These are phyloP conservation scores for Lasius fuliginosus DNA, from an alignment of 2,888 invertebrate species.

Conservation along the genomic window DNA sequence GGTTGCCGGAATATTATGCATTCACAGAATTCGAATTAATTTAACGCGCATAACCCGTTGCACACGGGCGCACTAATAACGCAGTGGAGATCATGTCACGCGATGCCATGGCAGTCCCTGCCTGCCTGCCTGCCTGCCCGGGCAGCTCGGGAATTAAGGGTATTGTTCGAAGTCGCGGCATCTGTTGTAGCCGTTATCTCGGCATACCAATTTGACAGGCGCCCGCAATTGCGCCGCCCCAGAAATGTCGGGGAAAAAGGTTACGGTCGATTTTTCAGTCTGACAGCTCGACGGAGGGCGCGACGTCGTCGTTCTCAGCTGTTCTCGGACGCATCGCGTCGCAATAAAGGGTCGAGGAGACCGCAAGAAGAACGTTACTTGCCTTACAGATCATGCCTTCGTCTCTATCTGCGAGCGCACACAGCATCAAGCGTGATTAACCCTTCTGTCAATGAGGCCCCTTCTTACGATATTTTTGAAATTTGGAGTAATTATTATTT, in stretches of 20 bases:
- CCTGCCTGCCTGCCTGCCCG: too few species aligned
- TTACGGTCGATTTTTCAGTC: slow-evolving; percentile 60
- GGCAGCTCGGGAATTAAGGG: slow-evolving; percentile 43
- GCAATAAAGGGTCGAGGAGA: slow-evolving; percentile 44
- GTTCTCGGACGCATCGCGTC: slow-evolving; percentile 38
- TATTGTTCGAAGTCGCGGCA: slow-evolving; percentile 40
- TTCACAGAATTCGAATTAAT: slow-evolving; percentile 43
- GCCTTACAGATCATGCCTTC: background rate
- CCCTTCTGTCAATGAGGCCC: too few species aligned
- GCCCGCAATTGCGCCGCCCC: slow-evolving; percentile 49
- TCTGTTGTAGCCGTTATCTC: slow-evolving; percentile 43
- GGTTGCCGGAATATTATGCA: slow-evolving; percentile 3
- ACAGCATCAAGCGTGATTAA: slow-evolving; percentile 66
- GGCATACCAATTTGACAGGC: slow-evolving; percentile 58
- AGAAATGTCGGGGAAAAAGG: slow-evolving; percentile 53
- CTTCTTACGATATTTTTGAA: too few species aligned
- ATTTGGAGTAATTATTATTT: too few species aligned
- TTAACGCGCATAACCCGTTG: slow-evolving; percentile 21
- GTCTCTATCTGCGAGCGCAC: slow-evolving; percentile 53
- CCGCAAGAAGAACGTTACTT: slow-evolving; percentile 47
- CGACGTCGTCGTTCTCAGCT: slow-evolving; percentile 18
- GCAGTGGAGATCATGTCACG: slow-evolving; percentile 40
- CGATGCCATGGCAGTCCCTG: slow-evolving; percentile 12
- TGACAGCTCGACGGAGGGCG: slow-evolving; percentile 44
- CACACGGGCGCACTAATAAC: slow-evolving; percentile 30